These are phyloP conservation scores for Parotocinclus haroldoi DNA, from an alignment of 2,797 vertebrate species.

Conservation along the genomic window DNA sequence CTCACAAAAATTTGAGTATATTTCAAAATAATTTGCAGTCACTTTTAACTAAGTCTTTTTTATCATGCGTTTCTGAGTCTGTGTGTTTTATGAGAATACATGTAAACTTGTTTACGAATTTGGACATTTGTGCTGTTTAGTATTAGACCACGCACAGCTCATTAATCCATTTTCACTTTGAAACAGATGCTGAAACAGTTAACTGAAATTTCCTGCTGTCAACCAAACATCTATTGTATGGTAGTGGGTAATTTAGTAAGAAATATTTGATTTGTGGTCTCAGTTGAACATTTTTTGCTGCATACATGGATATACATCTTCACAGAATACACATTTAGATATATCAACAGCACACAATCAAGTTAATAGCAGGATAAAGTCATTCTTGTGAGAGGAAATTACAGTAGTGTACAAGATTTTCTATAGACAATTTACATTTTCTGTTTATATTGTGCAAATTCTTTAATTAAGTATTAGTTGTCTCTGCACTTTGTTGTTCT, in stretches of 20 bases:
- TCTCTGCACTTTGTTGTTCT: no score
- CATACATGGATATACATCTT: no score
- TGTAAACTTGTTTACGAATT: conserved; percentile 60
- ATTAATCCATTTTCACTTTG: conserved; percentile 51
- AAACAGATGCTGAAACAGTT: conserved; percentile 68
- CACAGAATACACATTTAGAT: no score
- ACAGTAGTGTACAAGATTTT: no score
- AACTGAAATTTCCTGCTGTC: conserved; percentile 56
- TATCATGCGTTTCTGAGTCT: not conserved
- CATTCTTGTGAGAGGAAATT: no score
- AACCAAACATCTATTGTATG: conserved; percentile 56
- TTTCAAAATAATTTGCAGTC: not conserved
- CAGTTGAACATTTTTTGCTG: conserved; percentile 62
- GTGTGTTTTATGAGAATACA: conserved; percentile 8
- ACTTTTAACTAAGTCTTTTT: not conserved
- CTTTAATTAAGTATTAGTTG: no score
- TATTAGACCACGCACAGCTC: conserved; percentile 68
- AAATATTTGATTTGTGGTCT: conserved; percentile 29
- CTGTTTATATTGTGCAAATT: no score
- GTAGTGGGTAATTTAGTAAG: conserved; percentile 61
- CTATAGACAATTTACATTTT: no score
- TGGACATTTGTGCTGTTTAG: conserved; percentile 64
- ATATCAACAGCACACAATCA: no score
- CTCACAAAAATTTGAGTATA: no score
- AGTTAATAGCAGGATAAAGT: no score